Percentiles rank a stretch among this genome's conserved stretches.
phyloP scores from a whole-genome alignment of 2,888 invertebrate species.

The Drosophila prostipennis region DNA sequence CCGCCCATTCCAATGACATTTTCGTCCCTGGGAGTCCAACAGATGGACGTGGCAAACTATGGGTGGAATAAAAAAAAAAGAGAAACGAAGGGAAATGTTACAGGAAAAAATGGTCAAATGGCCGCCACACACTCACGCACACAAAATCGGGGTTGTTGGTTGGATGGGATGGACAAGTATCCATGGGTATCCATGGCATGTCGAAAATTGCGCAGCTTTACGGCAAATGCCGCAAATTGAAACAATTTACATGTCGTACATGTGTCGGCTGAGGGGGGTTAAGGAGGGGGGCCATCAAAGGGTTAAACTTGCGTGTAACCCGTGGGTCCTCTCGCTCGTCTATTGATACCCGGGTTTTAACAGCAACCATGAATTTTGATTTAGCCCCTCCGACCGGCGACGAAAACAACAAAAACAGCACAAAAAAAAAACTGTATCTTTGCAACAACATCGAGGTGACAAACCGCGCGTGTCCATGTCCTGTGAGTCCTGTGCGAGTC shows the following conservation, averaged over 20 bases:
- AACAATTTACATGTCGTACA: conserved; percentile 78
- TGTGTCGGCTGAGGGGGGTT: conserved; percentile 48
- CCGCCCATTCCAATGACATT: conserved; percentile 1
- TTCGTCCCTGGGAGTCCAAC: conserved; percentile 62
- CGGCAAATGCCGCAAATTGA: conserved; percentile 80
- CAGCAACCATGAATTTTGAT: conserved; percentile 82
- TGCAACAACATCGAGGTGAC: conserved; percentile 62
- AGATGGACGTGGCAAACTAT: conserved; percentile 73
- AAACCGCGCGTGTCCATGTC: conserved; percentile 62
- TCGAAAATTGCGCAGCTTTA: conserved; percentile 77
- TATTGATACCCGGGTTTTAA: conserved; percentile 70
- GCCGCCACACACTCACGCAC: conserved; percentile 27
- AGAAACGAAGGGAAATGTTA: too few species aligned
- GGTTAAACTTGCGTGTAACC: conserved; percentile 76
- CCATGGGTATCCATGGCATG: conserved; percentile 70
- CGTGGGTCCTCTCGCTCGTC: conserved; percentile 41
- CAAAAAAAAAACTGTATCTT: conserved; percentile 6
- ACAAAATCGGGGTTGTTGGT: conserved; percentile 12
- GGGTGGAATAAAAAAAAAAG: conserved; percentile 28
- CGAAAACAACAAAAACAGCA: too few species aligned
- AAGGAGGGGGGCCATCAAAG: conserved; percentile 57
- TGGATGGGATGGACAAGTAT: conserved; percentile 15
- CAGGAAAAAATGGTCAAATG: conserved; percentile 14
- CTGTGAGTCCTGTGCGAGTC: conserved; percentile 22
- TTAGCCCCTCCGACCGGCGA: conserved; percentile 57